These are phyloP conservation scores for Platyrinchus mystaceus DNA, from an alignment of 2,797 vertebrate genomes.

Conservation along the genomic window DNA sequence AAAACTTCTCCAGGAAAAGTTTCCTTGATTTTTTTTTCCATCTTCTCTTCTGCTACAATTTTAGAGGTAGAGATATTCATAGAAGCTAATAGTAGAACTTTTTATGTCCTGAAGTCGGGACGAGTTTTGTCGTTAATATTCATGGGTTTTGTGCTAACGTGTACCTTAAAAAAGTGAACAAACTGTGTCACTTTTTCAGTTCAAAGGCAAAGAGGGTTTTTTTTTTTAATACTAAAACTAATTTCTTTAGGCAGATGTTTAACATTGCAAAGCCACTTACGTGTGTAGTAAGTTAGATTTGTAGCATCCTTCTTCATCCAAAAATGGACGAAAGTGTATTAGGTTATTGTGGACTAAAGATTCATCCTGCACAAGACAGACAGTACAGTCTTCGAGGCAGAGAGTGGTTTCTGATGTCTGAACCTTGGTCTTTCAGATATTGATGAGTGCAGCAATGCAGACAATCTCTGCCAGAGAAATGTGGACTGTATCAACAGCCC, in stretches of 20 bases:
- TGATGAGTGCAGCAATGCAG: conserved; percentile 83
- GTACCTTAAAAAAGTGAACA: background rate
- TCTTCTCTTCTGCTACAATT: background rate
- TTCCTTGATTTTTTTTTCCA: background rate
- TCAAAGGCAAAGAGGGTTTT: background rate
- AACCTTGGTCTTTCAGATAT: conserved; percentile 76
- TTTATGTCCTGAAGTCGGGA: background rate
- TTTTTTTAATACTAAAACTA: background rate
- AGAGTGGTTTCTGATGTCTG: background rate
- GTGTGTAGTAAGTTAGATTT: background rate
- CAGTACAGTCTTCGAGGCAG: background rate
- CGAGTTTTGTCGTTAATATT: background rate
- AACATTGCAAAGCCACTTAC: background rate
- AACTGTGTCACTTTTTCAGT: background rate
- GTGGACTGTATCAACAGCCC: conserved; percentile 86
- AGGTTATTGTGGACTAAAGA: background rate
- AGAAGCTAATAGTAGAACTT: background rate
- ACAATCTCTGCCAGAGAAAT: conserved; percentile 82
- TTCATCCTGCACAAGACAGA: background rate
- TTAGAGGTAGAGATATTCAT: background rate
- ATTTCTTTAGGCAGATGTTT: background rate
- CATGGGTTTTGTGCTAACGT: background rate
- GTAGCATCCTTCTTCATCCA: background rate
- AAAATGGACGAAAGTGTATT: background rate
- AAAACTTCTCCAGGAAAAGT: background rate